These are phyloP conservation scores for Temnothorax unifasciatus DNA, from an alignment of 2,888 invertebrate genomes.

Conservation along the genomic window DNA sequence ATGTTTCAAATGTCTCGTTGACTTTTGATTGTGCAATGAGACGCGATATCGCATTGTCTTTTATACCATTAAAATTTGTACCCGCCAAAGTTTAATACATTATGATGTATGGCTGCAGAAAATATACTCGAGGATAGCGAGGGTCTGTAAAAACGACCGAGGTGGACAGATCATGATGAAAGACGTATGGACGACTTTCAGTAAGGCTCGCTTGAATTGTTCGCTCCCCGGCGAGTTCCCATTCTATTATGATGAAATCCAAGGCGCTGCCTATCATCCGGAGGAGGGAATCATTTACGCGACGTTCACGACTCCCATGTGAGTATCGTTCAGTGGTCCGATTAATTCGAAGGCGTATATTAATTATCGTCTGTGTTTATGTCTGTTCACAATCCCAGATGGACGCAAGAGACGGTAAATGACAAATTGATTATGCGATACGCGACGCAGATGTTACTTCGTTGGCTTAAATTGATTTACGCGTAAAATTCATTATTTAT, in stretches of 20 bases:
- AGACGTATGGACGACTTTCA: slow-evolving; percentile 96
- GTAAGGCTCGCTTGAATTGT: slow-evolving; percentile 95
- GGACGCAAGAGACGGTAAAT: slow-evolving; percentile 46
- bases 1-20: not conserved
- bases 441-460: not conserved
- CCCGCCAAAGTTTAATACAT: not conserved
- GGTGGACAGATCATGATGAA: slow-evolving; percentile 92
- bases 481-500: not conserved
- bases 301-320: slow-evolving; percentile 94
- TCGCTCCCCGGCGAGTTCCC: slow-evolving; percentile 94
- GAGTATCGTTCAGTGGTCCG: slow-evolving; percentile 75
- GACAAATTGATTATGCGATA: slow-evolving; percentile 43
- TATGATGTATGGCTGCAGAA: slow-evolving; percentile 87
- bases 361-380: slow-evolving; percentile 55
- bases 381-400: slow-evolving; percentile 43
- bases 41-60: not conserved
- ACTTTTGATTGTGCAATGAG: not conserved
- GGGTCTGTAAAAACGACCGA: slow-evolving; percentile 96
- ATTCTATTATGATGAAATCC: slow-evolving; percentile 96
- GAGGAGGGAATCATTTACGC: slow-evolving; percentile 94
- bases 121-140: slow-evolving; percentile 95
- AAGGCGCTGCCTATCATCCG: slow-evolving; percentile 92
- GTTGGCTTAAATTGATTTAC: not conserved
- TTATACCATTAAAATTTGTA: not conserved
- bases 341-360: slow-evolving; percentile 22